Evolutionary conservation across 2,797 vertebrate species (phyloP).

Genomic region (Gambusia yucatana): DNA sequence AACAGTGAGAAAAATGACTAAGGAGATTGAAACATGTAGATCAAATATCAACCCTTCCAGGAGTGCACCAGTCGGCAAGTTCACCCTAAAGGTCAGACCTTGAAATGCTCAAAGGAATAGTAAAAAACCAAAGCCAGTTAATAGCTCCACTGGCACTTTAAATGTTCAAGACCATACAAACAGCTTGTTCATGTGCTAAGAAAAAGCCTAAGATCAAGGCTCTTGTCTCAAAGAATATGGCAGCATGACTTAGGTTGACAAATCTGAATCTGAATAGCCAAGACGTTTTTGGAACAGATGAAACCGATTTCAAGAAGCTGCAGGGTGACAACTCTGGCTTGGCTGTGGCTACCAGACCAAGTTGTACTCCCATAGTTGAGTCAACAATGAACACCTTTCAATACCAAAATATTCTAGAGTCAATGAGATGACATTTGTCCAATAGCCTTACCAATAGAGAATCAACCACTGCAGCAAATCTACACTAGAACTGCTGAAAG

Average conservation of each 20-base stretch:
- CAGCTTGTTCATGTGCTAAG: neutral
- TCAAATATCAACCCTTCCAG: neutral
- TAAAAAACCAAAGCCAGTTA: neutral
- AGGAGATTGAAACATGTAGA: neutral
- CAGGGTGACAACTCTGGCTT: neutral
- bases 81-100: neutral
- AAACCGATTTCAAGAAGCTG: neutral
- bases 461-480: neutral
- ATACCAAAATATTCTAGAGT: neutral
- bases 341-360: neutral
- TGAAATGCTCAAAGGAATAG: neutral
- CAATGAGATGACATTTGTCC: neutral
- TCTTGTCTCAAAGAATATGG: neutral
- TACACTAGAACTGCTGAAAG: neutral
- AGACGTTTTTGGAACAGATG: neutral
- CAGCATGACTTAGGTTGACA: neutral
- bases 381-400: neutral
- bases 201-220: neutral
- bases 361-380: neutral
- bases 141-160: neutral
- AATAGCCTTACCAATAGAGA: neutral
- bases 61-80: neutral
- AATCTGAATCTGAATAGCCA: neutral
- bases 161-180: neutral
- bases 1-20: neutral